These are phyloP conservation scores for Coendou prehensilis DNA, from an alignment of 2,797 vertebrate genomes.

Conservation along the genomic window DNA sequence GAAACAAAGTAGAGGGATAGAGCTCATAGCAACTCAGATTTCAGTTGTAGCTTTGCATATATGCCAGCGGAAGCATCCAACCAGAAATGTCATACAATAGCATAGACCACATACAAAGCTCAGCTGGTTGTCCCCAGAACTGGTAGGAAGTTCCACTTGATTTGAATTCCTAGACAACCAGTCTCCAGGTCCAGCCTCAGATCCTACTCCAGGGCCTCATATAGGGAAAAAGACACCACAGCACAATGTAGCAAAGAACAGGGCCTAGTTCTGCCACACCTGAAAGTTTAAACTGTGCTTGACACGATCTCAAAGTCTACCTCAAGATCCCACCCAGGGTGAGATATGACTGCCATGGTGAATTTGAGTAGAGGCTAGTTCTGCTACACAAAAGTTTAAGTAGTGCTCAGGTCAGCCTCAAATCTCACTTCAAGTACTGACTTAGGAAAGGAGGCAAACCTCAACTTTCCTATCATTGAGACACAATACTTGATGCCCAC, in stretches of 20 bases:
- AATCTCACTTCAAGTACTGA: neutral
- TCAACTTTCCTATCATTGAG: neutral
- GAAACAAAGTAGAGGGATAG: neutral
- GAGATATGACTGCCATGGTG: neutral
- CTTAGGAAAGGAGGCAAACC: neutral
- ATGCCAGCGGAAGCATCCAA: neutral
- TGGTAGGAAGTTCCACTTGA: neutral
- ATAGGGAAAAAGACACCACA: neutral
- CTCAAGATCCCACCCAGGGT: neutral
- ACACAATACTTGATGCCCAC: neutral
- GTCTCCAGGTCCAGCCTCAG: neutral
- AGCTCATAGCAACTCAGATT: neutral
- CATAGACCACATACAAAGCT: neutral
- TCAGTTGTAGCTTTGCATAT: neutral
- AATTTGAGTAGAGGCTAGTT: neutral
- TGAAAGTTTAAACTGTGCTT: neutral
- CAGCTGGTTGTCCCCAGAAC: neutral
- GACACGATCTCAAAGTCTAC: neutral
- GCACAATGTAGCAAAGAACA: neutral
- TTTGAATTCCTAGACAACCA: neutral
- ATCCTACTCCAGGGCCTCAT: neutral
- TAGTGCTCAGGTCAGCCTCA: neutral
- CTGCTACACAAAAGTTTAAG: neutral
- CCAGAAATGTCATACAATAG: neutral
- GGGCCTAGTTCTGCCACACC: neutral